phyloP scores from a whole-genome alignment of 2,113 vertebrate genomes.

The Gallinago undulata region DNA sequence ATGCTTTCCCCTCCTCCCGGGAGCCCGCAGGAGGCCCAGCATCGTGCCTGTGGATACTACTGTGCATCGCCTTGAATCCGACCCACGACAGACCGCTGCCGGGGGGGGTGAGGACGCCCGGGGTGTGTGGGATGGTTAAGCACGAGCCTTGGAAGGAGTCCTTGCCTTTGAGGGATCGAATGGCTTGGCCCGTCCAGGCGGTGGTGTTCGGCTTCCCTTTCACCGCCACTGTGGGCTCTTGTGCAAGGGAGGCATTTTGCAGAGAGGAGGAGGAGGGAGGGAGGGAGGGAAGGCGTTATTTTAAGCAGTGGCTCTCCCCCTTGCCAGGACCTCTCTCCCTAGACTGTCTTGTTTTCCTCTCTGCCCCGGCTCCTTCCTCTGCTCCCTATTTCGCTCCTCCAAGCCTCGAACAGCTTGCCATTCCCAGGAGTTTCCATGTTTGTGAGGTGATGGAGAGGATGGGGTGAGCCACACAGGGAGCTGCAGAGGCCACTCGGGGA shows the following conservation, averaged over 20 bases:
- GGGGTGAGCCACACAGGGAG: not conserved
- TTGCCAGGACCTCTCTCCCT: constrained; percentile 29
- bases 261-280: not conserved
- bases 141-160: constrained; percentile 47
- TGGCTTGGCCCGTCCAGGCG: not conserved
- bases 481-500: not conserved
- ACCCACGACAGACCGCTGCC: not conserved
- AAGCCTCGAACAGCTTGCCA: not conserved
- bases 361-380: not conserved
- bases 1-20: not conserved
- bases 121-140: constrained; percentile 5
- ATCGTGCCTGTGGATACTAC: constrained; percentile 16
- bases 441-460: not conserved
- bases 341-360: not conserved
- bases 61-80: not conserved
- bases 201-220: not conserved
- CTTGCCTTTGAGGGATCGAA: not conserved
- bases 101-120: not conserved
- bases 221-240: not conserved
- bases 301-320: not conserved
- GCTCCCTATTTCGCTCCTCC: not conserved
- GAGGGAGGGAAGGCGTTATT: not conserved
- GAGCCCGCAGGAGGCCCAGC: constrained; percentile 21
- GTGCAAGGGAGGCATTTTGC: constrained; percentile 20
- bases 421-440: not conserved